Evolutionary conservation across 2,888 invertebrate species (phyloP).

Genomic region (Clusia tigrina): DNA sequence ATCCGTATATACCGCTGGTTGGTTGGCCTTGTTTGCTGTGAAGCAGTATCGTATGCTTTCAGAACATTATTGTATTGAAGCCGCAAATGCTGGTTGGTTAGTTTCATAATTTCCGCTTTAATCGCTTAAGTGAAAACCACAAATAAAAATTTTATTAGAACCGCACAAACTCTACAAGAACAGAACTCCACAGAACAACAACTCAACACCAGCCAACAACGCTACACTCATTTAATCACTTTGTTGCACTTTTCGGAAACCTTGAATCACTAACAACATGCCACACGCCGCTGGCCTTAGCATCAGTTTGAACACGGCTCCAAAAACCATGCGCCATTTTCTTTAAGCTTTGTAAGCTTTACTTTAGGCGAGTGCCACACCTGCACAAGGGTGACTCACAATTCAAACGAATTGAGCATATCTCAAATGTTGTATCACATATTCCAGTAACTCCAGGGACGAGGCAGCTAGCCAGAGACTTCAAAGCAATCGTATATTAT

Average conservation of each 20-base stretch:
- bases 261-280: neutral
- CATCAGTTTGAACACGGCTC: neutral
- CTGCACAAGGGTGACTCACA: conserved; percentile 40
- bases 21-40: no score
- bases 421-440: conserved; percentile 12
- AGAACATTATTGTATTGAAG: no score
- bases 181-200: conserved; percentile 20
- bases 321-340: neutral
- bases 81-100: no score
- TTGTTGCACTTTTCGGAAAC: conserved; percentile 3
- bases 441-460: no score
- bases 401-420: neutral
- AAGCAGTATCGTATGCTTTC: no score
- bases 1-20: no score
- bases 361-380: conserved; percentile 45
- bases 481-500: neutral
- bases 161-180: neutral
- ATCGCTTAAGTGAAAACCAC: conserved; percentile 34
- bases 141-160: conserved; percentile 2
- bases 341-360: conserved; percentile 18
- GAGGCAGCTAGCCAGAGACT: conserved; percentile 38
- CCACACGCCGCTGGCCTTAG: neutral
- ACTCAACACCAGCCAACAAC: no score
- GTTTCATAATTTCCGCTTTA: conserved; percentile 47
- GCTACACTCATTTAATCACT: neutral